Base-by-base conservation (phyloP, 2,888 invertebrate genomes). In the Pseudococcus longispinus region DNA sequence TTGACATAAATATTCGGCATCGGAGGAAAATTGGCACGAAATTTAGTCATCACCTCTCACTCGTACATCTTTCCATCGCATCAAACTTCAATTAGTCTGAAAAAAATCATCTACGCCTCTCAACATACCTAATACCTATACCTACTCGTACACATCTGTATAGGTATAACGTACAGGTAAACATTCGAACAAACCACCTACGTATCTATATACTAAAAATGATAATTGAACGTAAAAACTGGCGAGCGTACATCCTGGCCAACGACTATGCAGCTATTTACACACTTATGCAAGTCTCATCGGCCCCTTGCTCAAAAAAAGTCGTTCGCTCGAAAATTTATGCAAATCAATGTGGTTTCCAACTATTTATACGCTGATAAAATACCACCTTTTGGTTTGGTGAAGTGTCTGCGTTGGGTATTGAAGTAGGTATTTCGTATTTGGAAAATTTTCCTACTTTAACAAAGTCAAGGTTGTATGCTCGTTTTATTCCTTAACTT, bases 211-310 rank as follows among this genome's bases (percentile, higher is more conserved):
- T 37, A 37, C 37, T 26, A 80, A 42, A 80, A 80, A 80, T 80
- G 77, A 20, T 80, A 80, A 80, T 42, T 29, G 77, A 80, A 20
- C 42, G 37, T 80, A 13, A 80, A 80, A 80, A 26, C 26, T 42
- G 42, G 20, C 42, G 42, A 80, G 77, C 77, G 77, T 80, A 80
- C n/a, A 80, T 80, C 77, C 77, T 80, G 42, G 15, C 32, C 74
- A 32, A 18, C 70, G 29, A 15, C 23, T 29, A 29, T 11, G 29
- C 29, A n/a, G 51, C 51, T 51, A 51, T 51, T 51, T 51, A n/a
- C n/a, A 18, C 51, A 51, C 51, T 51, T 51, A 4, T 51, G 51
- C n/a, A 4, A 6, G n/a, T 51, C n/a, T 51, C 60, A 23, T n/a
- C 55, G 9, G 13, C 23, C 60, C 60, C 60, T 60, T 2, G 9